Evolutionary conservation across 2,113 vertebrate species (phyloP), one percentile per base, ranked within the genome.

Genomic region (Salminus brasiliensis): DNA sequence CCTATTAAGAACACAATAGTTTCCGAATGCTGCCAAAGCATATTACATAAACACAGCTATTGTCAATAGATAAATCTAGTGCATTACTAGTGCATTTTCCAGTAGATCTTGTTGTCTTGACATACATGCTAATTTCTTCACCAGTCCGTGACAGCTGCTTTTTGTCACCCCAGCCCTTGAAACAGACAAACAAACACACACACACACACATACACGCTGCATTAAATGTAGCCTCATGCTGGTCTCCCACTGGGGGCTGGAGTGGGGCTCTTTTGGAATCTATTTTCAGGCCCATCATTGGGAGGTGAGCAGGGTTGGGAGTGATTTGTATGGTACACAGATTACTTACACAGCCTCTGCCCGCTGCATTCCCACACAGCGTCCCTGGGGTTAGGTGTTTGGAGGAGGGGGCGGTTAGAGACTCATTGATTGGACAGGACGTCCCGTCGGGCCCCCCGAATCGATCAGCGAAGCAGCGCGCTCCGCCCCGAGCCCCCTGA

Each of bases 351-450:
- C 76, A 79, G 43, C 78, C 77, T 78, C 75, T 85, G 81, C 84
- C 84, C 76, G 80, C 74, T 53, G 80, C 82, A 81, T 84, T 87
- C 79, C 83, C 85, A 85, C 79, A 83, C 52, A 55, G 52, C 86
- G 82, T 88, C 85, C 85, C 63, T 1, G 75, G 84, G 87, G 85
- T 72, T 66, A 73, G 45, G n/a, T 47, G 2, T 65, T 55, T 55
- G 52, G 52, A n/a, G 34, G 15, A 23, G 69, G 67, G 69, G 59
- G 83, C 85, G 85, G 69, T 81, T 82, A 69, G 85, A 87, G 83
- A 87, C 84, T 82, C 89, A 93, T 93, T 88, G 92, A 93, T 92
- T 91, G 89, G 87, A 89, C 88, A 89, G 90, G 59, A 90, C 88
- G 85, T 87, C 87, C 89, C 71, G 60, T 49, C 74, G 81, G 74